Evolutionary conservation across 2,113 vertebrate species (phyloP).

Genomic region (Grantiella picta): DNA sequence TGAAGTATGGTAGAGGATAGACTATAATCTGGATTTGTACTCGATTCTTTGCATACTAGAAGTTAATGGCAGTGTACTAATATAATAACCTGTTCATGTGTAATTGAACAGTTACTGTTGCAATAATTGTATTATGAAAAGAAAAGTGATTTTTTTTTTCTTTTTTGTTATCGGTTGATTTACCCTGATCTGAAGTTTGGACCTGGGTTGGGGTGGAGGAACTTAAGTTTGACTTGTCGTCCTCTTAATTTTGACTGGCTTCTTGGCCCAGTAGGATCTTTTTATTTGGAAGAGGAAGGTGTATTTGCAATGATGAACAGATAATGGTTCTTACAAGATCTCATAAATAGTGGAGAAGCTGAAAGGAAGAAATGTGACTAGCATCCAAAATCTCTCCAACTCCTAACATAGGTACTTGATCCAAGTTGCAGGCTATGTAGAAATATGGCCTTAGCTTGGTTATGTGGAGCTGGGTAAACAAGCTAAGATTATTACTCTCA

Average conservation of each 20-base stretch:
- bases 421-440: rapidly evolving
- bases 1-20: background rate
- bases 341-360: background rate
- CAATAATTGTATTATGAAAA: background rate
- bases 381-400: background rate
- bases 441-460: background rate
- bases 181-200: background rate
- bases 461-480: background rate
- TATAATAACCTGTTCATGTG: background rate
- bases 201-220: background rate
- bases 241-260: background rate
- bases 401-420: background rate
- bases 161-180: background rate
- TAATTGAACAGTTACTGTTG: background rate
- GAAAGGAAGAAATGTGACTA: background rate
- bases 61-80: background rate
- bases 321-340: background rate
- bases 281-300: background rate
- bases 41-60: background rate
- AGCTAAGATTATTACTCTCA: background rate
- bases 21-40: background rate
- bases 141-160: background rate
- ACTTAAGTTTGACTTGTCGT: background rate
- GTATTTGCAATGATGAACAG: background rate
- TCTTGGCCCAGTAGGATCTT: background rate